These are phyloP conservation scores for Platysteira castanea DNA, from an alignment of 2,113 vertebrate species.

Conservation along the genomic window DNA sequence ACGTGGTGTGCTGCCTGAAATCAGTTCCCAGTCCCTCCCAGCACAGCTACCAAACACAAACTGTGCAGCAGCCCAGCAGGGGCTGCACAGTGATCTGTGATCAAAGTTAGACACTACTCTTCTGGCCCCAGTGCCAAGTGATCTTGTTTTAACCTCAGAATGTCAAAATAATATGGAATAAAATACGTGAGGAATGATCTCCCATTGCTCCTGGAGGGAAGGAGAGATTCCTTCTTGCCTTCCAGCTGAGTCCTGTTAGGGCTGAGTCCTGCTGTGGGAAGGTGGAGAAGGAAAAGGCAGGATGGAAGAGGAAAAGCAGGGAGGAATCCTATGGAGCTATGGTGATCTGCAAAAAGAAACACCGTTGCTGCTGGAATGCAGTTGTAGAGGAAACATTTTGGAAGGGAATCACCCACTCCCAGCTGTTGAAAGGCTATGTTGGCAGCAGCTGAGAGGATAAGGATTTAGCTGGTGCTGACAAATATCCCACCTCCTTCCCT, in stretches of 20 bases:
- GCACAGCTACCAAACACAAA: neutral
- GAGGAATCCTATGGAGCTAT: neutral
- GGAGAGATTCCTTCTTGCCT: neutral
- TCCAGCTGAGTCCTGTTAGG: neutral
- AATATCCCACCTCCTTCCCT: neutral
- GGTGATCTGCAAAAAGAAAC: neutral
- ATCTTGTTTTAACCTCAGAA: constrained; percentile 55
- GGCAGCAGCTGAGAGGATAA: neutral
- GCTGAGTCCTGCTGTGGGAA: neutral
- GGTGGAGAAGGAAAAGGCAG: neutral
- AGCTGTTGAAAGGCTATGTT: neutral
- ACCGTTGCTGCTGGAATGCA: fast-evolving
- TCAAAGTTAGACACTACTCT: constrained; percentile 24
- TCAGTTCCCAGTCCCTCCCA: neutral
- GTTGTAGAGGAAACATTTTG: neutral
- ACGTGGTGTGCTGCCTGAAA: neutral
- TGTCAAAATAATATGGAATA: constrained; percentile 56
- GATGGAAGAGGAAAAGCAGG: neutral
- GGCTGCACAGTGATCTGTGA: neutral
- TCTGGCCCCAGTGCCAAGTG: neutral
- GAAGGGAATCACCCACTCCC: neutral
- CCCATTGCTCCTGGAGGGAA: neutral
- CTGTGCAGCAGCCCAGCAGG: neutral
- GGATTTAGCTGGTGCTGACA: neutral
- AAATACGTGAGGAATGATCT: constrained; percentile 15